Evolutionary conservation across 2,113 vertebrate species (phyloP), one percentile per base, ranked within the genome.

Genomic region (Pelecanoides urinatrix): DNA sequence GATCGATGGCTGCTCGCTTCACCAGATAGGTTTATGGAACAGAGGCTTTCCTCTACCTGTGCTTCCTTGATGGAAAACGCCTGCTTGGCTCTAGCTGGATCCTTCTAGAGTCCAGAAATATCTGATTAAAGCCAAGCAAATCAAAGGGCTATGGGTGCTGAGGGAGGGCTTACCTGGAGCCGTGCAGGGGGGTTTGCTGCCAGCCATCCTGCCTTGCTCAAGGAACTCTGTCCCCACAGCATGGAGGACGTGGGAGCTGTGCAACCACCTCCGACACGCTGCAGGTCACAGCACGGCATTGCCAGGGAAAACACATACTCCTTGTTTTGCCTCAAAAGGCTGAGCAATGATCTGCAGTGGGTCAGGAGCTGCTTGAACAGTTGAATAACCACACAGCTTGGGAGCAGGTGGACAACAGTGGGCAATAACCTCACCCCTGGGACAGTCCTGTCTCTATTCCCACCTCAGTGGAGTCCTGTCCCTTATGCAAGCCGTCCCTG

Each of bases 201-300:
- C 91, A 88, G 66, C 36, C 11, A 9, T 56, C 75, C 75, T 73
- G 58, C 36, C 78, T 58, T 0, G 0, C 56, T 63, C 6, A 0
- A 27, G 67, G 77, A 59, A 17, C 50, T 70, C 65, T 32, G 27
- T 42, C 84, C 52, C n/a, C 1, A 0, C 74, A 56, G 49, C 40
- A 5, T 1, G 2, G 66, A 63, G 53, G 32, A 50, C 0, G 3
- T 9, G 9, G 65, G 71, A 86, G 70, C 61, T 82, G 52, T 16
- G 27, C 71, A 68, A 7, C 26, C 22, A 27, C 56, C 44, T 36
- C 8, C 0, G 7, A 23, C 29, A 32, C 0, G 1, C 25, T 67
- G 73, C 38, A 45, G 72, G 49, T 36, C 72, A 49, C 50, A 32
- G 52, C 3, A 1, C 1, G 4, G 49, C n/a, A 11, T 0, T 42